A percentile compares a stretch with the other conserved stretches of the same genome.
Conservation (phyloP, 2,797 vertebrate genomes). For the Botia kubotai region DNA sequence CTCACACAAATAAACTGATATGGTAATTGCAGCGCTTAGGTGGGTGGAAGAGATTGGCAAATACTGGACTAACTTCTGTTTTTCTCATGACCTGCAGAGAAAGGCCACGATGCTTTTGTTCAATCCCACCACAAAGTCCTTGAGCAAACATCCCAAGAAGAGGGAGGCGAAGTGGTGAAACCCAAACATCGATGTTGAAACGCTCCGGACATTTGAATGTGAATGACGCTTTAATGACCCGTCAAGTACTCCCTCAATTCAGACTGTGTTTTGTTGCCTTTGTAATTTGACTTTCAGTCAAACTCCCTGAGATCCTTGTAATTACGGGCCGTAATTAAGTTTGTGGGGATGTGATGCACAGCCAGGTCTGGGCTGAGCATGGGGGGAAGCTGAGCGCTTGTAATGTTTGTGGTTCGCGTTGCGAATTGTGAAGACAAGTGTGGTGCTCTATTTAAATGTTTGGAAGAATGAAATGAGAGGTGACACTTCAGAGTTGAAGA, state of each 20-base stretch:
- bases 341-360: constrained; percentile 69
- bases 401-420: constrained; percentile 68
- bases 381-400: constrained; percentile 60
- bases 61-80: constrained; percentile 49
- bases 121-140: constrained; percentile 69
- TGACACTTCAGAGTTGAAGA: constrained; percentile 69
- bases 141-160: constrained; percentile 75
- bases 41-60: constrained; percentile 44
- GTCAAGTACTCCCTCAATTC: constrained; percentile 79
- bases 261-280: constrained; percentile 82
- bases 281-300: constrained; percentile 78
- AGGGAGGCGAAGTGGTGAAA: constrained; percentile 61
- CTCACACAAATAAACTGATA: constrained; percentile 48
- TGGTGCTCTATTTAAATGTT: constrained; percentile 74
- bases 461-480: constrained; percentile 73
- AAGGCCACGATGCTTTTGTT: constrained; percentile 62
- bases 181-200: constrained; percentile 68
- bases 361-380: constrained; percentile 48
- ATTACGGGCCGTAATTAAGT: constrained; percentile 80
- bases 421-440: constrained; percentile 74
- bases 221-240: constrained; percentile 85
- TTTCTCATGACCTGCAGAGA: constrained; percentile 76
- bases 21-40: constrained; percentile 55
- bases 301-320: constrained; percentile 78
- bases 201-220: constrained; percentile 82